Base-by-base conservation (phyloP, 2,113 vertebrate genomes). In the Chloroceryle aenea region DNA sequence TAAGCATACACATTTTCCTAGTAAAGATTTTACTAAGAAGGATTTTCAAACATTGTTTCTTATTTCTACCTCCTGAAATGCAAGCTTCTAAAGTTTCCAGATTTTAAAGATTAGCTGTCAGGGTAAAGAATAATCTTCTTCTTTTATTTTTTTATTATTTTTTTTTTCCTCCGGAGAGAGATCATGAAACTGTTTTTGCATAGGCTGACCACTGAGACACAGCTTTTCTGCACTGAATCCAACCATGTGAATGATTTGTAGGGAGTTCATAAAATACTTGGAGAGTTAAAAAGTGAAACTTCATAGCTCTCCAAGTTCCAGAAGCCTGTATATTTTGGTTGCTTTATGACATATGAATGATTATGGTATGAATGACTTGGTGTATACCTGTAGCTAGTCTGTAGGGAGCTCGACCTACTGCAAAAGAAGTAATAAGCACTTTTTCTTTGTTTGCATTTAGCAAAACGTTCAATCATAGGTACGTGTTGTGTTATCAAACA, bases 31-130 rank as follows among this genome's bases (percentile, higher is more conserved):
- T 89, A 47, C 86, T 89, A 80, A 73, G 85, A 78, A 85, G 64
- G 73, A 82, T 92, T 97, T 94, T 93, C 48, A 85, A 58, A 66
- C 45, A 71, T 92, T 84, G 72, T n/a, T 84, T 88, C 75, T 71
- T 81, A 90, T 84, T 90, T 92, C 61, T 88, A 6, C 52, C 27
- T 87, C 27, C 45, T 89, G 92, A 95, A 87, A 75, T 64, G 40
- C 50, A 78, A 77, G 38, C 68, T 52, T 92, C 87, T 94, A 56
- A 64, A 19, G 27, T 92, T 94, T 93, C 90, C 47, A 80, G 93
- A 89, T 96, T 84, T 87, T 72, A 26, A 90, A 78, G 73, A 86
- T 93, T 96, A 92, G n/a, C 73, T 92, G 82, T 47, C 47, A 66
- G 48, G 52, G 48, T 64, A 64, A 86, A 75, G 62, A 90, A 75